Base-by-base conservation (phyloP, 2,888 invertebrate species). In the Drosophila limbata region DNA sequence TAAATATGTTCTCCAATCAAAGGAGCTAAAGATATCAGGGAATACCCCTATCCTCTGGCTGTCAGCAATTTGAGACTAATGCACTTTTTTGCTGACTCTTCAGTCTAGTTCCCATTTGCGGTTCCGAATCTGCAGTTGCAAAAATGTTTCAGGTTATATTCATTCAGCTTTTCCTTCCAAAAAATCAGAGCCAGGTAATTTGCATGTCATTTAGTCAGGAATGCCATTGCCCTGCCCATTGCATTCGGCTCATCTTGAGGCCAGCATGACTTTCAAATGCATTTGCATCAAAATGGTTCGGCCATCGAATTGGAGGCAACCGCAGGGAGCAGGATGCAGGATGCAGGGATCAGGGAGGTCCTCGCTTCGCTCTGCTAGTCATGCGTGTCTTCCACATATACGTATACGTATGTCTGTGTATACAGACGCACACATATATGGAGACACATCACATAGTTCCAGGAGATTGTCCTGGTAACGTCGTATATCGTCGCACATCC, bases 401-500 rank as follows among this genome's bases (percentile, higher is more conserved):
- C 17, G 48, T 35, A 39, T 21, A 48, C 28, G 8, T 28, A 28
- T 28, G 28, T 1, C 1, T 28, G 8, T 28, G 64, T 51, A 64
- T 50, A 69, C 62, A 68, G 40, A 57, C 56, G 52, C 39, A 33
- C 40, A 42, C 42, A 63, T 59, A 66, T 40, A 59, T 35, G 28
- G 15, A 25, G n/a, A 48, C 25, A 69, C 33, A 51, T 19, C n/a
- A 45, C 37, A 51, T 33, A 50, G 40, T 59, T 53, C 47, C 61
- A 65, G 68, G 68, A 62, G 74, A 71, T 68, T 76, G 83, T 77
- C 67, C 74, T 64, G 74, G 48, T 66, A 74, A 59, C 72, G 84
- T 79, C 82, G 79, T 84, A 84, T 81, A 84, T 84, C 85, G 79
- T 74, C 70, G 74, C 77, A 79, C 84, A 87, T 84, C 85, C 84